A percentile compares a stretch with the other conserved stretches of the same genome.
phyloP scores from a whole-genome alignment of 2,797 vertebrate species.

The Lithobates pipiens region DNA sequence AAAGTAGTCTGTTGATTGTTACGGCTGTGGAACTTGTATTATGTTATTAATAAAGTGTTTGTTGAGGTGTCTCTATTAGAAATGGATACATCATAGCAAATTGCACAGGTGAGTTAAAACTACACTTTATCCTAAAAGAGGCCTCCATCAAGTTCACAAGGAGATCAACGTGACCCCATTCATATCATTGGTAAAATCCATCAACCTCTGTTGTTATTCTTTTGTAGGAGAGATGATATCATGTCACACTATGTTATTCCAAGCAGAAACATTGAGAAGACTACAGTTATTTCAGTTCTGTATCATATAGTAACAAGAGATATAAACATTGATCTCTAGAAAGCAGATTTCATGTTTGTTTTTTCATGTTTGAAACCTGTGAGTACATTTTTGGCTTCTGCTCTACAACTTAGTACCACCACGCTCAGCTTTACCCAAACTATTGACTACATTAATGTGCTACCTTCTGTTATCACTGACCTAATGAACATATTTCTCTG shows the following conservation, averaged over 20 bases:
- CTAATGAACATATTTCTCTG: background rate
- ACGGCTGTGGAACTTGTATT: too few relatives aligned
- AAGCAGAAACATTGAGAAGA: background rate
- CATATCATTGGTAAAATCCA: background rate
- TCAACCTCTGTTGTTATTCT: background rate
- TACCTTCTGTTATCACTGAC: background rate
- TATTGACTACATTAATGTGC: too few relatives aligned
- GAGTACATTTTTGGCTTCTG: too few relatives aligned
- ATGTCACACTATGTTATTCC: background rate
- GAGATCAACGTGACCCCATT: background rate
- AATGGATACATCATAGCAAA: background rate
- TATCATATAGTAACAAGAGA: background rate
- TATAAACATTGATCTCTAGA: background rate
- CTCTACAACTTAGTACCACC: too few relatives aligned
- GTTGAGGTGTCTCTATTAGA: background rate
- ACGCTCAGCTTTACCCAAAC: too few relatives aligned
- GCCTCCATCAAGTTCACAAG: background rate
- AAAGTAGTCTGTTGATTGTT: too few relatives aligned
- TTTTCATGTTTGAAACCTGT: too few relatives aligned
- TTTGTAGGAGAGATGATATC: background rate
- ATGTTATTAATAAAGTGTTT: too few relatives aligned
- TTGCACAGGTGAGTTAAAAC: background rate
- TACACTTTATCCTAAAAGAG: background rate
- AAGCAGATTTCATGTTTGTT: too few relatives aligned
- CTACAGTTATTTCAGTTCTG: background rate